Evolutionary conservation across 2,113 vertebrate species (phyloP).

Genomic region (Girardinichthys multiradiatus): DNA sequence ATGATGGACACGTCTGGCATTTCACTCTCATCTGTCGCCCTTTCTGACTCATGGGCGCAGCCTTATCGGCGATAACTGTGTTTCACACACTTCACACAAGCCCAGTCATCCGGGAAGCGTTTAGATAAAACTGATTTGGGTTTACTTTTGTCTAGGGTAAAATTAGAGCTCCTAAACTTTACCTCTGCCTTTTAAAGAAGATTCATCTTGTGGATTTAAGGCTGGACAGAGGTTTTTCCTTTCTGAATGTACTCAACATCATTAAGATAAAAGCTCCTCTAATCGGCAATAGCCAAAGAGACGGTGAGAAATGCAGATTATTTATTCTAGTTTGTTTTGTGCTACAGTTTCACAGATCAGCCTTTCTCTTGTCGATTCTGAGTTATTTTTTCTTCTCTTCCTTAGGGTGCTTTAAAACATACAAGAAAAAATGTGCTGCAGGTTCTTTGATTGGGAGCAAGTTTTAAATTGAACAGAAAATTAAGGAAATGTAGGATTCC

Average conservation of each 20-base stretch:
- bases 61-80: conserved; percentile 3
- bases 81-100: conserved; percentile 16
- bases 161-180: neutral
- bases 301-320: too few relatives aligned
- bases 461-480: neutral
- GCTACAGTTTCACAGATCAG: too few relatives aligned
- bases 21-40: conserved; percentile 26
- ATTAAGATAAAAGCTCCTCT: conserved; percentile 29
- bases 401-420: too few relatives aligned
- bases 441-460: neutral
- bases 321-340: too few relatives aligned
- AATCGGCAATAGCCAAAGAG: neutral
- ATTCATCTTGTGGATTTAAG: neutral
- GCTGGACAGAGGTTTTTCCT: neutral
- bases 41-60: conserved; percentile 33
- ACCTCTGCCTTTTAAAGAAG: neutral
- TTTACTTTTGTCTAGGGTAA: neutral
- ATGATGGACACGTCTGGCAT: conserved; percentile 46
- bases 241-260: conserved; percentile 14
- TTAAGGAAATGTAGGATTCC: neutral
- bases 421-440: too few relatives aligned
- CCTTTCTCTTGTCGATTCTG: neutral
- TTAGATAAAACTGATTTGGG: neutral
- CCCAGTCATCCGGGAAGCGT: neutral
- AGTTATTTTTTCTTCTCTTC: neutral